These are phyloP conservation scores for Julus scanicus DNA, from an alignment of 2,888 invertebrate species.

Conservation along the genomic window DNA sequence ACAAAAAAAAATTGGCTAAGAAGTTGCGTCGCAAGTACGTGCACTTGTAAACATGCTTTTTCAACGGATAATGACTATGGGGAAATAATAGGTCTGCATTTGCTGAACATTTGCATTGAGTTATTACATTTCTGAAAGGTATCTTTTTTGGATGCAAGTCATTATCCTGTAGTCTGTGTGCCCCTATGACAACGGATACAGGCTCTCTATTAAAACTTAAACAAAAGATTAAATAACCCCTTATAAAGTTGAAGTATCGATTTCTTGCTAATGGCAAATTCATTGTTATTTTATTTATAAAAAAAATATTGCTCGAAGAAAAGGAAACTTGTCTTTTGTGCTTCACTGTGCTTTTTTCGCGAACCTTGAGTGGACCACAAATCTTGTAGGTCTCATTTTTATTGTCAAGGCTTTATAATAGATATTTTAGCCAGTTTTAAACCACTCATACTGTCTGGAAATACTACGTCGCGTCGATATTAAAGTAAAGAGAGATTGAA, in stretches of 20 bases:
- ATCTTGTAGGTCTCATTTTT: too few relatives aligned
- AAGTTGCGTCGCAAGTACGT: background rate
- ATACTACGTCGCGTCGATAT: too few relatives aligned
- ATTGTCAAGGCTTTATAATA: background rate
- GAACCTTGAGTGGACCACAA: background rate
- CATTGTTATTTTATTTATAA: background rate
- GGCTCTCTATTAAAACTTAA: background rate
- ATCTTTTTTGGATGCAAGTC: background rate
- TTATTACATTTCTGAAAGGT: background rate
- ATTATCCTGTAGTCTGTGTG: background rate
- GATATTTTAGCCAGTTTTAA: too few relatives aligned
- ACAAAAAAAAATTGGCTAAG: background rate
- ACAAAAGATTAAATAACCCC: background rate
- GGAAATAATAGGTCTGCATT: background rate
- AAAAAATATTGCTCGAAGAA: background rate
- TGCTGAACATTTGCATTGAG: background rate
- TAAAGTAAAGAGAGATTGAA: too few relatives aligned
- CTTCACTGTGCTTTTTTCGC: background rate
- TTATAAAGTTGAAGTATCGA: background rate
- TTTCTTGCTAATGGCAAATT: conserved; percentile 6
- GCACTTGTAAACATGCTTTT: background rate
- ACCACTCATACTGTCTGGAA: too few relatives aligned
- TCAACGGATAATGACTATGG: background rate
- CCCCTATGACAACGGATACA: background rate
- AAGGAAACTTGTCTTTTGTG: background rate